Evolutionary conservation across 2,113 vertebrate genomes (phyloP).

Genomic region (Tapirus terrestris): DNA sequence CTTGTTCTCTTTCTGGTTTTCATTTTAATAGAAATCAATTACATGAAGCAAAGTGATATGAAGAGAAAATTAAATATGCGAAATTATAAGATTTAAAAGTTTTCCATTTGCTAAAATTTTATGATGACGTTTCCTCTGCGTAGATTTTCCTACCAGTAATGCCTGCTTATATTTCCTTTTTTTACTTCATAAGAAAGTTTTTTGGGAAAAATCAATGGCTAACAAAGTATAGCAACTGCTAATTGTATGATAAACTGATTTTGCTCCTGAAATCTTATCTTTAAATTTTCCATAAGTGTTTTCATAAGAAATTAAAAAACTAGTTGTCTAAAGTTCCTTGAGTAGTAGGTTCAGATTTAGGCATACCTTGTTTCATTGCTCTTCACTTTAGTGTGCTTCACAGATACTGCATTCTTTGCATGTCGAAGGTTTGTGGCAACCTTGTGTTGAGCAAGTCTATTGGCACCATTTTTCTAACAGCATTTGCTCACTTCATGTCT

Average conservation of each 20-base stretch:
- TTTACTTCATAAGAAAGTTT: neutral
- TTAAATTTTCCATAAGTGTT: neutral
- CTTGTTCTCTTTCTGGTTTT: neutral
- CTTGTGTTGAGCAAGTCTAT: too few species aligned
- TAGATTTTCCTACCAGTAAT: neutral
- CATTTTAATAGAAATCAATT: slow-evolving; percentile 3
- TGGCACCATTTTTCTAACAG: too few species aligned
- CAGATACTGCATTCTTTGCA: too few species aligned
- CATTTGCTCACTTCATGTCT: too few species aligned
- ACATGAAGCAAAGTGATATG: neutral
- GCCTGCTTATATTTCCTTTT: neutral
- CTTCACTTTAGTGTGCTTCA: too few species aligned
- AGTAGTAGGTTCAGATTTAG: neutral
- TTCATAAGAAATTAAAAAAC: neutral
- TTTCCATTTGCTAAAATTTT: slow-evolving; percentile 27
- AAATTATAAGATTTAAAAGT: neutral
- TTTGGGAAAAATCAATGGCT: neutral
- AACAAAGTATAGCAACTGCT: neutral
- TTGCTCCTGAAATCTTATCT: slow-evolving; percentile 15
- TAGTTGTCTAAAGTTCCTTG: neutral
- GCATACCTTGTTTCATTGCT: too few species aligned
- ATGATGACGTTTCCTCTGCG: neutral
- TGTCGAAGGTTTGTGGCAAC: too few species aligned
- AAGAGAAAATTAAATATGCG: neutral
- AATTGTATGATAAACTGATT: neutral